Evolutionary conservation across 2,113 vertebrate genomes (phyloP).

Genomic region (Falco punctatus): DNA sequence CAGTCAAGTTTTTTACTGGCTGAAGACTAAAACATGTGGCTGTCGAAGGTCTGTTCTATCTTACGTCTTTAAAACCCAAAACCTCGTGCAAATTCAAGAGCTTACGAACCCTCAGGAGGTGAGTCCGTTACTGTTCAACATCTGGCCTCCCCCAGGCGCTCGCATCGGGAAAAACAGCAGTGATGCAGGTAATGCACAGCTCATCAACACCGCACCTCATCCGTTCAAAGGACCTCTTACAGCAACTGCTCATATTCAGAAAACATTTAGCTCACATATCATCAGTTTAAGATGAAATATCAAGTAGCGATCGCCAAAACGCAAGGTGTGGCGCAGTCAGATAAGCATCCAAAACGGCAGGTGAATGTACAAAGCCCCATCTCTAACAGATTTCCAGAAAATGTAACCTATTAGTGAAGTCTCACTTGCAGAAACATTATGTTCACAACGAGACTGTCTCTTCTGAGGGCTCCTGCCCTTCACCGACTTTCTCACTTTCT

Average conservation of each 20-base stretch:
- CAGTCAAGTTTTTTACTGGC: neutral
- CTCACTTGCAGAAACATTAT: neutral
- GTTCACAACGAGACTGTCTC: neutral
- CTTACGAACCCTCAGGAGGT: neutral
- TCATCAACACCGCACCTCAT: neutral
- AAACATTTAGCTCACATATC: neutral
- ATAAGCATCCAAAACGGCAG: neutral
- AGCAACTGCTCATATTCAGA: neutral
- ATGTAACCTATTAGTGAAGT: rapidly evolving
- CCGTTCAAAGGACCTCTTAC: neutral
- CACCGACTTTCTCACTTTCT: neutral
- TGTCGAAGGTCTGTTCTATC: neutral
- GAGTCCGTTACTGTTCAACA: neutral
- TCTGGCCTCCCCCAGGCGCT: neutral
- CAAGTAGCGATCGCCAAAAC: neutral
- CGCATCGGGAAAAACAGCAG: rapidly evolving
- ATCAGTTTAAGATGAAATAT: neutral
- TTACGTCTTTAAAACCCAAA: neutral
- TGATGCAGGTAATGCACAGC: neutral
- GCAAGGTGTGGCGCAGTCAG: neutral
- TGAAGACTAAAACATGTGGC: neutral
- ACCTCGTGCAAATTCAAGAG: neutral
- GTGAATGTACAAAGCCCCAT: neutral
- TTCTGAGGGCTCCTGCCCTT: neutral
- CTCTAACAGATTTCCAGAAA: neutral